Conservation (phyloP, 2,797 vertebrate species). For the Tokudaia muenninki region DNA sequence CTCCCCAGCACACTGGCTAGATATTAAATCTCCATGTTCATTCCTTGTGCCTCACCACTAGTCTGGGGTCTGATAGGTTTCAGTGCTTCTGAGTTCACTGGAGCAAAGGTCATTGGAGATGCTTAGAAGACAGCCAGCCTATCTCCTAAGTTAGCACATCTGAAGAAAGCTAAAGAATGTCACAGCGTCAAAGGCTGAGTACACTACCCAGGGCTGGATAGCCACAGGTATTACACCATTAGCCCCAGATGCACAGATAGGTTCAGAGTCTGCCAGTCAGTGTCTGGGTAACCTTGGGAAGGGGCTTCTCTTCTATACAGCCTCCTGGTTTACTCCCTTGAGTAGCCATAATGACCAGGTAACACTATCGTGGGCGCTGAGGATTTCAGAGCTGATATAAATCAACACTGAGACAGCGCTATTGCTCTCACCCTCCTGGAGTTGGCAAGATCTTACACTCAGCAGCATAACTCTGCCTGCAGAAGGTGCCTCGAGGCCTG, state of each 20-base stretch:
- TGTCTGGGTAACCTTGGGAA: background rate
- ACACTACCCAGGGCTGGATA: rapidly evolving
- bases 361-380: background rate
- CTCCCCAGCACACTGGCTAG: background rate
- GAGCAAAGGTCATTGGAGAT: background rate
- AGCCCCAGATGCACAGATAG: rapidly evolving
- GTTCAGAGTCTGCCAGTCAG: background rate
- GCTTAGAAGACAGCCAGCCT: background rate
- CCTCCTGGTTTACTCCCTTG: background rate
- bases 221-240: rapidly evolving
- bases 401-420: background rate
- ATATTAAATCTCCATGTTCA: background rate
- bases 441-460: background rate
- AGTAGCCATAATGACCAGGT: background rate
- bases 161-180: background rate
- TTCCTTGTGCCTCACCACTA: background rate
- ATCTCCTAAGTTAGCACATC: background rate
- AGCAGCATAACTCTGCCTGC: background rate
- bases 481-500: background rate
- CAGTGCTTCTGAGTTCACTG: background rate
- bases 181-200: background rate
- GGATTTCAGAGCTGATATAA: background rate
- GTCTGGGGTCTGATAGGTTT: background rate
- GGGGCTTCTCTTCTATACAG: background rate
- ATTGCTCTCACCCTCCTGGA: background rate